phyloP scores from a whole-genome alignment of 2,113 vertebrate genomes.

The Plecturocebus donacophilus region DNA sequence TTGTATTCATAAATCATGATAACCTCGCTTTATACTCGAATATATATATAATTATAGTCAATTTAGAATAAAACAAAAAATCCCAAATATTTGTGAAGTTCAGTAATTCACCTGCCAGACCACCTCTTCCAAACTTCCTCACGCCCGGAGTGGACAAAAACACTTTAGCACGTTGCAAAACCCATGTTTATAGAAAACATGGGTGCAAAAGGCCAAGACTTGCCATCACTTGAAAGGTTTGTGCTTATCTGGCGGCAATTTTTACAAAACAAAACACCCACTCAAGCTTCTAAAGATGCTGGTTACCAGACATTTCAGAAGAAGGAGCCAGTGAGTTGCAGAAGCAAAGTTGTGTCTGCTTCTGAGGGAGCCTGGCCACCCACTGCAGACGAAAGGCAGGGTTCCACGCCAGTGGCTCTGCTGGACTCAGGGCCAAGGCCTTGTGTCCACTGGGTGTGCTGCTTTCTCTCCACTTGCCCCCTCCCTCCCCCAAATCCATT shows the following conservation, averaged over 20 bases:
- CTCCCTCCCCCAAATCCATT: background rate
- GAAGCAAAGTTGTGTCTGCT: background rate
- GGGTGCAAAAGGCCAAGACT: background rate
- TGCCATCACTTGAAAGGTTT: accelerated
- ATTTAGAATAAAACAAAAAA: background rate
- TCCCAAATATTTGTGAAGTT: background rate
- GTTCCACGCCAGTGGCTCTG: accelerated
- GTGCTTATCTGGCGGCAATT: background rate
- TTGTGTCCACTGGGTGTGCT: background rate
- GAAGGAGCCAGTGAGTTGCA: background rate
- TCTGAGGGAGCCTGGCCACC: background rate
- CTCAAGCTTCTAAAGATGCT: background rate
- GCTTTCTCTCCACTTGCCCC: no score
- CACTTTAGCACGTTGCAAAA: background rate
- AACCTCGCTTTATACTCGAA: background rate
- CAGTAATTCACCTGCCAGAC: background rate
- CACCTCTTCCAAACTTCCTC: background rate
- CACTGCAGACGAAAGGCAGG: accelerated
- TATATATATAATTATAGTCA: background rate
- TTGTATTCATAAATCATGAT: background rate
- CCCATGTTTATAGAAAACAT: background rate
- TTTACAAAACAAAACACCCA: background rate
- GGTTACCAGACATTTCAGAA: background rate
- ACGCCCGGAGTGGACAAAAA: background rate
- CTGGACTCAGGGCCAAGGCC: background rate